Evolutionary conservation across 2,797 vertebrate species (phyloP).

Genomic region (Microctenopoma stevenorrisi): DNA sequence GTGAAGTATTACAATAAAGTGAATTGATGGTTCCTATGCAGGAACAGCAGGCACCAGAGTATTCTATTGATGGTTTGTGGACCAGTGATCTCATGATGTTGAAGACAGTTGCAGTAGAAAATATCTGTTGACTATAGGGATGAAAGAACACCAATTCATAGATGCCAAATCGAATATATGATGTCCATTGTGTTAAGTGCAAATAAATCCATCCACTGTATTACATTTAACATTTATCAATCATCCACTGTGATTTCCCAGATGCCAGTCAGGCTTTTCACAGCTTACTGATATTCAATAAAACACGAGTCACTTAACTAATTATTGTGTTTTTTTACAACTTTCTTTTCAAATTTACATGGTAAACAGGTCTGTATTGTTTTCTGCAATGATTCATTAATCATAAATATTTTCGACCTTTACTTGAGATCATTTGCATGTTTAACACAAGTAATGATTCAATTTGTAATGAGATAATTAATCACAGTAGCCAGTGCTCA

Average conservation of each 20-base stretch:
- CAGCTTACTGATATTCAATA: constrained; percentile 5
- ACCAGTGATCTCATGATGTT: constrained; percentile 39
- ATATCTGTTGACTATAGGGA: constrained; percentile 42
- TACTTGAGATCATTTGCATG: constrained; percentile 73
- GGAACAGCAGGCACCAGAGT: constrained; percentile 22
- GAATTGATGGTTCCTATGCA: constrained; percentile 7
- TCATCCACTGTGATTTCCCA: constrained; percentile 30
- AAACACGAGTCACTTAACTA: background rate
- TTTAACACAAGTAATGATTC: constrained; percentile 74
- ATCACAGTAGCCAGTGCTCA: constrained; percentile 75
- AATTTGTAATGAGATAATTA: constrained; percentile 80
- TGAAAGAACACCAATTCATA: constrained; percentile 46
- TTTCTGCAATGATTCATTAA: constrained; percentile 59
- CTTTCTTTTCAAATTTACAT: constrained; percentile 24
- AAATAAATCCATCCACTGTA: constrained; percentile 46
- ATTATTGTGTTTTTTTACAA: constrained; percentile 32
- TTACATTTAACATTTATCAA: constrained; percentile 51
- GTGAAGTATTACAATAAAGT: constrained; percentile 31
- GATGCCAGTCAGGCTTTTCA: constrained; percentile 12
- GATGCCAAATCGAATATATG: constrained; percentile 44
- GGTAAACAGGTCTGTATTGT: constrained; percentile 62
- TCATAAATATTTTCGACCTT: constrained; percentile 68
- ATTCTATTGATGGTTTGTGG: constrained; percentile 15
- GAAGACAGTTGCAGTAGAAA: constrained; percentile 44
- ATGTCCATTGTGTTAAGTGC: constrained; percentile 44